A percentile compares a stretch with the other conserved stretches of the same genome.
phyloP scores from a whole-genome alignment of 37 sponge, comb jelly and placozoan species.

The Theonella swinhoei region DNA sequence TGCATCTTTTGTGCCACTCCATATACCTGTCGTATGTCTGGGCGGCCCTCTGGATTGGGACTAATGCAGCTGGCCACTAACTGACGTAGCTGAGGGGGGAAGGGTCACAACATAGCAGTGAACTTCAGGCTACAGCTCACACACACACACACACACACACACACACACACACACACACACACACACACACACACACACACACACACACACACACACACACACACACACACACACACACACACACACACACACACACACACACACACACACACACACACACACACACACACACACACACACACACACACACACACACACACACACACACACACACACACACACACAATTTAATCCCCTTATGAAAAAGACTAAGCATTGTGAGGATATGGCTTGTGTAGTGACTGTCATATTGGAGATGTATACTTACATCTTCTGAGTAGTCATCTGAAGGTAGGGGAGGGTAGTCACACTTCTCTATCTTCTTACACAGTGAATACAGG shows the following conservation, averaged over 20 bases:
- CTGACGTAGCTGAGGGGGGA: constrained; percentile 75
- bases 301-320: too few relatives aligned
- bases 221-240: constrained; percentile 30
- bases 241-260: too few relatives aligned
- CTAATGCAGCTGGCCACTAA: constrained; percentile 90
- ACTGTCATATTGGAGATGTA: too few relatives aligned
- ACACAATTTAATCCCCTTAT: too few relatives aligned
- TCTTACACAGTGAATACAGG: constrained; percentile 96
- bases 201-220: constrained; percentile 36
- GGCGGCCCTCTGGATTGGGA: constrained; percentile 88
- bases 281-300: too few relatives aligned
- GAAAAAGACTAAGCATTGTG: too few relatives aligned
- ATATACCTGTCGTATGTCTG: constrained; percentile 79
- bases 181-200: constrained; percentile 34
- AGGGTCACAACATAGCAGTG: background rate
- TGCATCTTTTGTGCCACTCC: constrained; percentile 90
- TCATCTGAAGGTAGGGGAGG: constrained; percentile 97
- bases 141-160: constrained; percentile 7
- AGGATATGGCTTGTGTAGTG: too few relatives aligned
- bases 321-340: too few relatives aligned
- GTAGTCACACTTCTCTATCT: constrained; percentile 99
- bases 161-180: constrained; percentile 36
- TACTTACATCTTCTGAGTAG: constrained; percentile 87
- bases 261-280: too few relatives aligned
- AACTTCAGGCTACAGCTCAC: background rate